phyloP scores from a whole-genome alignment of 2,888 invertebrate genomes.

The Drosophila recens region DNA sequence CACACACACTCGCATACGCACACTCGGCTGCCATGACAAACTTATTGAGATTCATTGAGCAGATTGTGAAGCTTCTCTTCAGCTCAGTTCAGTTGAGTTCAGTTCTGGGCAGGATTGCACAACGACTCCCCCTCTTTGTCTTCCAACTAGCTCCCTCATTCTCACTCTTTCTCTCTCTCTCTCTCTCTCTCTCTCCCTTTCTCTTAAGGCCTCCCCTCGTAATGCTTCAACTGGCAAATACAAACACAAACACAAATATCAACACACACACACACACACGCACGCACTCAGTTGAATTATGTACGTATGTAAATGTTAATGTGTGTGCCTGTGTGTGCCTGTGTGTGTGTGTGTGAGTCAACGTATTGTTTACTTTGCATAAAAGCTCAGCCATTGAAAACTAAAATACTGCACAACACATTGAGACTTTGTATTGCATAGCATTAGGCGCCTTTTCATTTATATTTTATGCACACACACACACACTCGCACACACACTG shows the following conservation, averaged over 20 bases:
- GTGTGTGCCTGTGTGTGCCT: conserved; percentile 14
- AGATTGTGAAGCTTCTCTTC: conserved; percentile 65
- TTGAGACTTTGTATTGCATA: conserved; percentile 73
- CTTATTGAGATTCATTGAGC: conserved; percentile 79
- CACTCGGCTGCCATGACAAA: conserved; percentile 53
- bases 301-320: conserved; percentile 25
- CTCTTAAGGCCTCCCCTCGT: too few species aligned
- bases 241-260: conserved; percentile 56
- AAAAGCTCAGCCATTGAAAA: conserved; percentile 80
- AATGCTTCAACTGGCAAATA: conserved; percentile 76
- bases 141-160: background rate
- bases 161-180: background rate
- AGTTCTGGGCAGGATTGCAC: conserved; percentile 13
- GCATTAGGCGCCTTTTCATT: conserved; percentile 77
- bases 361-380: conserved; percentile 73
- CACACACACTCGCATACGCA: conserved; percentile 1
- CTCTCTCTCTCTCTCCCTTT: too few species aligned
- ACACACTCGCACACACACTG: conserved; percentile 36
- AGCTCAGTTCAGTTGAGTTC: conserved; percentile 42
- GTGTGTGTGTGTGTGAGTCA: conserved; percentile 17
- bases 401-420: conserved; percentile 80
- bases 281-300: conserved; percentile 39
- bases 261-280: conserved; percentile 32
- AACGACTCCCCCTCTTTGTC: background rate
- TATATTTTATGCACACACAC: conserved; percentile 77